Base-by-base conservation (phyloP, 2,888 invertebrate genomes). In the Agrotis puta region DNA sequence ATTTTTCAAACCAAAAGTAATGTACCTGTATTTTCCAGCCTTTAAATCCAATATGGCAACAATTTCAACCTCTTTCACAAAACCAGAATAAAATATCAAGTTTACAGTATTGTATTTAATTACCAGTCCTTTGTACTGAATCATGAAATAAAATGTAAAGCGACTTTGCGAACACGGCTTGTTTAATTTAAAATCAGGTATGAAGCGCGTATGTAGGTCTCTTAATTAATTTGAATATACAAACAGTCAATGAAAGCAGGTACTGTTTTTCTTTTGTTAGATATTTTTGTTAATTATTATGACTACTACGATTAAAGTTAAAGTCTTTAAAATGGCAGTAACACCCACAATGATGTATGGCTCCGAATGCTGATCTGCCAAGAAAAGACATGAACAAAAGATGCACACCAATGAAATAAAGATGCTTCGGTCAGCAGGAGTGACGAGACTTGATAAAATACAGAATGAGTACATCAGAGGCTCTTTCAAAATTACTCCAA, bases 131-230 rank as follows among this genome's bases (percentile, higher is more conserved):
- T 45, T 50, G 27, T 57, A 27, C 43, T 14, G 14, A 14, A 27
- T 47, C 45, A 13, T 70, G 22, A 58, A 68, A 57, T 50, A 33
- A 57, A 70, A 58, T 33, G n/a, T 58, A 9, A 70, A 51, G 18
- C 14, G 22, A 67, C 45, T 56, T 59, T 43, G 24, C 14, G 20
- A 70, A 70, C n/a, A 47, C 24, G 33, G 53, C 18, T 24, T 18
- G 16, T 20, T 47, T 45, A 27, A 57, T 57, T 70, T 47, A 59
- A 70, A 59, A 47, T 13, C 3, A 51, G 16, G 16, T 51, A 33
- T 20, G 13, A 54, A 16, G 47, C 16, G 16, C 1, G 2, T n/a
- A 45, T 3, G 16, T 70, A 33, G 11, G 56, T n/a, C 14, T 56
- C 57, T 13, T 16, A n/a, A 57, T 70, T 51, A 68, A 70, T 39